Evolutionary conservation across 2,113 vertebrate species (phyloP), one percentile per base, ranked within the genome.

Genomic region (Nannospalax galili): DNA sequence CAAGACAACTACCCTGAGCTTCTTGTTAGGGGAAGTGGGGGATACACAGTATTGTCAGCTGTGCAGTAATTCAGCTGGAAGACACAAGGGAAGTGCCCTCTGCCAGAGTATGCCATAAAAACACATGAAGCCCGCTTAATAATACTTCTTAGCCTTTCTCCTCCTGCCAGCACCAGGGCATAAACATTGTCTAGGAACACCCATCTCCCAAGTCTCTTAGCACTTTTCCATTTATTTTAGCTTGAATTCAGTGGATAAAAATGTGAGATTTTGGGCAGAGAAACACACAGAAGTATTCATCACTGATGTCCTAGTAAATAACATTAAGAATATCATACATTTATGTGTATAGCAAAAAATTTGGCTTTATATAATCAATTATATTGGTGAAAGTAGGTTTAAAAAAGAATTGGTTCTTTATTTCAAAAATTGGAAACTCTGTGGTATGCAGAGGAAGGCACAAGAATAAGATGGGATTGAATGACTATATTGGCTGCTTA

Each of bases 211-310:
- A 84, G 35, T 79, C 20, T 95, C 15, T 92, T 37, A 82, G 16
- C 2, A 52, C 30, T 90, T 92, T 90, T 95, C 5, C 4, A 92
- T 52, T 92, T 90, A 84, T 65, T 93, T 92, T 75, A 89, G 12
- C 12, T n/a, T 72, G 32, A 92, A 56, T 94, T 82, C 62, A 87
- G 16, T 94, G 3, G 22, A 72, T 84, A 92, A 15, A 93, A 84
- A 88, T 70, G 22, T 35, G 37, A n/a, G 2, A 87, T 37, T 80
- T 64, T 58, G 58, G 9, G 19, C 48, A 93, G 64, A 22, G 78
- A 93, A 92, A 45, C 24, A 90, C 42, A 58, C 4, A 87, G 28
- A 22, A 88, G 80, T 20, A 93, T 80, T 70, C 88, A 5, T 75
- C 7, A 84, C 70, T 35, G 84, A 26, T 58, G 42, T 10, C 74